A percentile compares a stretch with the other conserved stretches of the same genome.
phyloP scores from a whole-genome alignment of 2,113 vertebrate species.

The Gobiocypris rarus region DNA sequence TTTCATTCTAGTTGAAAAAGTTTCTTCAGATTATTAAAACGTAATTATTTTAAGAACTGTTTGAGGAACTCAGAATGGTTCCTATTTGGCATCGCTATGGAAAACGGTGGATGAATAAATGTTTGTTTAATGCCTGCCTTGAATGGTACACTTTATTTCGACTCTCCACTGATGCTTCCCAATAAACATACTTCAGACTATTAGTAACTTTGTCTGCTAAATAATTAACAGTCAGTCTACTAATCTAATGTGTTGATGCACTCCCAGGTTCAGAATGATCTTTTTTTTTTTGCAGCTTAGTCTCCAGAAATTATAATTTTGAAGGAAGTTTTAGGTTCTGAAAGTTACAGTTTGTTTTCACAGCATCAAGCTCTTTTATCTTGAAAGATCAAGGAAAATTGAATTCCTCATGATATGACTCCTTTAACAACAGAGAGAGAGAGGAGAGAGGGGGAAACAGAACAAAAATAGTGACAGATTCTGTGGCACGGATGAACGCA shows the following conservation, averaged over 20 bases:
- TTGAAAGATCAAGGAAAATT: conserved; percentile 20
- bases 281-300: background rate
- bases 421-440: background rate
- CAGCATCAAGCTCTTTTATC: conserved; percentile 15
- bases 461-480: conserved; percentile 30
- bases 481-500: conserved; percentile 7
- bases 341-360: conserved; percentile 11
- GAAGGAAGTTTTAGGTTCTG: conserved; percentile 10
- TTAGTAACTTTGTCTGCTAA: too few relatives aligned
- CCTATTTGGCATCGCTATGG: too few relatives aligned
- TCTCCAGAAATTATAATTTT: background rate
- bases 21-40: too few relatives aligned
- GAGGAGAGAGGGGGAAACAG: background rate
- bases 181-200: too few relatives aligned
- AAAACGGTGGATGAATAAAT: too few relatives aligned
- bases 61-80: too few relatives aligned
- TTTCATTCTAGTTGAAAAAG: too few relatives aligned
- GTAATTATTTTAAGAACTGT: too few relatives aligned
- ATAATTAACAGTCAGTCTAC: too few relatives aligned
- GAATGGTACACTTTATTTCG: background rate
- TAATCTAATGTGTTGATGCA: background rate
- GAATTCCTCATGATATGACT: conserved; percentile 4
- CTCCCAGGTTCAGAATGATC: background rate
- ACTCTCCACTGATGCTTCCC: too few relatives aligned
- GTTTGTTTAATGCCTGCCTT: background rate